Conservation (phyloP, 2,113 vertebrate species). For the Atlantisia rogersi region DNA sequence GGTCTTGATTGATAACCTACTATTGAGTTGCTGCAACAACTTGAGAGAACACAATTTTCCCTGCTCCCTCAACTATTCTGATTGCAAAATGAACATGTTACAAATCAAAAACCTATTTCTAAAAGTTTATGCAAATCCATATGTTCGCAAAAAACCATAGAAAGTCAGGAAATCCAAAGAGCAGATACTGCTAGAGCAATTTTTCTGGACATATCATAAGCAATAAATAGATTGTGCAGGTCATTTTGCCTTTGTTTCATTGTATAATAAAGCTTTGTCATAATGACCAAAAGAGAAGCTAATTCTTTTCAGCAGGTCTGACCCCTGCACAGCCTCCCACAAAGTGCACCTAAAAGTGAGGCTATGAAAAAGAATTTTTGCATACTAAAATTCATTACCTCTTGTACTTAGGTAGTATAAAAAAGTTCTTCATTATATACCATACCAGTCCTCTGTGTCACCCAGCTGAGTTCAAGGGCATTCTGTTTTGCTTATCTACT, state of each 20-base stretch:
- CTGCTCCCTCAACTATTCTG: neutral
- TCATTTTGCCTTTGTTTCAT: neutral
- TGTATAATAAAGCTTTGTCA: neutral
- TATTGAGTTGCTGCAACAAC: neutral
- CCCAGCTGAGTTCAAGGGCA: neutral
- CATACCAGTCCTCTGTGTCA: neutral
- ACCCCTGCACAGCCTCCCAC: neutral
- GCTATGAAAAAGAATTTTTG: neutral
- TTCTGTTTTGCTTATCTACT: neutral
- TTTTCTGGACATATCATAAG: neutral
- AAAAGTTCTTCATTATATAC: neutral
- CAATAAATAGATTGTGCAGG: neutral
- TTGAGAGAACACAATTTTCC: neutral
- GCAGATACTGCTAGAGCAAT: neutral
- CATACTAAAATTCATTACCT: neutral
- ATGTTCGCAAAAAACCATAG: neutral
- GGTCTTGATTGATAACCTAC: neutral
- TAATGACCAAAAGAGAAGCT: neutral
- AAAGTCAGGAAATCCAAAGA: neutral
- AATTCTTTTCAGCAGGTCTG: neutral
- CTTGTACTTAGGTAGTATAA: neutral
- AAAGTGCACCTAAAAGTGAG: neutral
- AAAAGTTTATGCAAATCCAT: neutral
- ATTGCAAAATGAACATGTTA: neutral
- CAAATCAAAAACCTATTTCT: neutral